Evolutionary conservation across 2,113 vertebrate genomes (phyloP).

Genomic region (Dissostichus mawsoni): DNA sequence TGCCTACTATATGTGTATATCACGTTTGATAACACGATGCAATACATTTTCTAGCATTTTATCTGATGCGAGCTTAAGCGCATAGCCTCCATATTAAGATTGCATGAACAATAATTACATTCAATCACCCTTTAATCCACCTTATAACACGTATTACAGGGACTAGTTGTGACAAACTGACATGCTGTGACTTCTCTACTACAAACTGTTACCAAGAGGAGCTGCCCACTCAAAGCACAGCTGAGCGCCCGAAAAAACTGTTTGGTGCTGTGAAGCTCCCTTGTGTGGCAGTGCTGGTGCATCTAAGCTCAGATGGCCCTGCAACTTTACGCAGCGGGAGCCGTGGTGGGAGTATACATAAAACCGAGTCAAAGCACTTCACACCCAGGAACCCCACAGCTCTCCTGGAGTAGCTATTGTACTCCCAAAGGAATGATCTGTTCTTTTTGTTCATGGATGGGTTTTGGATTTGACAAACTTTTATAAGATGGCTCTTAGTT

Average conservation of each 20-base stretch:
- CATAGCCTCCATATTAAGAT: neutral
- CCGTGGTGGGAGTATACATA: slow-evolving; percentile 67
- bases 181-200: slow-evolving; percentile 47
- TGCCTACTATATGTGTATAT: neutral
- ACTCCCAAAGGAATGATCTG: slow-evolving; percentile 31
- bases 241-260: slow-evolving; percentile 66
- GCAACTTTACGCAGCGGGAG: slow-evolving; percentile 60
- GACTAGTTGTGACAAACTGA: slow-evolving; percentile 58
- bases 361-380: slow-evolving; percentile 65
- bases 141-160: slow-evolving; percentile 37
- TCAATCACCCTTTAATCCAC: slow-evolving; percentile 27
- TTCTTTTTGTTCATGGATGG: slow-evolving; percentile 28
- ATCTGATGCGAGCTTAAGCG: neutral
- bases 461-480: slow-evolving; percentile 24
- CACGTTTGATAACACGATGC: neutral
- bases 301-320: slow-evolving; percentile 77
- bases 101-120: neutral
- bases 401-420: slow-evolving; percentile 44
- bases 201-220: slow-evolving; percentile 65
- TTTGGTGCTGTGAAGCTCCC: slow-evolving; percentile 67
- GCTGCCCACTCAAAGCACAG: slow-evolving; percentile 70
- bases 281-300: slow-evolving; percentile 62
- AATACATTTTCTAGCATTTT: neutral
- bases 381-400: slow-evolving; percentile 66
- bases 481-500: slow-evolving; percentile 8